phyloP scores from a whole-genome alignment of 2,888 invertebrate species.

The Willowsia nigromaculata region DNA sequence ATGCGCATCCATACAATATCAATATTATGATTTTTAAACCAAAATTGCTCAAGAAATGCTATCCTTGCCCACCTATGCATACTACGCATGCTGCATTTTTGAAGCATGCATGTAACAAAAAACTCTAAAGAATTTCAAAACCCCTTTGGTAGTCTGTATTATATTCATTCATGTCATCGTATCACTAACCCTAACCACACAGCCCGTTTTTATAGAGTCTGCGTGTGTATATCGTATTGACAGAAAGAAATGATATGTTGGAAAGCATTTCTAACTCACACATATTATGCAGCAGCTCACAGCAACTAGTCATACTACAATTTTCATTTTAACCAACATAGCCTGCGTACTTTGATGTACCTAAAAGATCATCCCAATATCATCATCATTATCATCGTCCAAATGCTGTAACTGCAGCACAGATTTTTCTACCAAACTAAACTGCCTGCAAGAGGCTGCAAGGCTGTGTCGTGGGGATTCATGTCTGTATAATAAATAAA shows the following conservation, averaged over 20 bases:
- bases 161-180: neutral
- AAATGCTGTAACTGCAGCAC: neutral
- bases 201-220: neutral
- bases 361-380: neutral
- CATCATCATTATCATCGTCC: neutral
- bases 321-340: neutral
- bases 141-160: too few relatives aligned
- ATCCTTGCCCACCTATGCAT: too few relatives aligned
- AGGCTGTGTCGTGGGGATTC: neutral
- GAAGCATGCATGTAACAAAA: neutral
- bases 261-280: slow-evolving; percentile 18
- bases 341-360: neutral
- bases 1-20: too few relatives aligned
- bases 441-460: neutral
- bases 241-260: neutral
- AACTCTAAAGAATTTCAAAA: neutral
- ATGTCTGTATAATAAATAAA: slow-evolving; percentile 33
- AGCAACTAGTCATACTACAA: slow-evolving; percentile 10
- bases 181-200: neutral
- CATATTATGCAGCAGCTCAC: neutral
- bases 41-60: too few relatives aligned
- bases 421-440: slow-evolving; percentile 34
- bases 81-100: too few relatives aligned
- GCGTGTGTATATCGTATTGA: neutral
- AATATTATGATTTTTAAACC: too few relatives aligned